Evolutionary conservation across 2,113 vertebrate species (phyloP), one percentile per base, ranked within the genome.

Genomic region (Oryzias curvinotus): DNA sequence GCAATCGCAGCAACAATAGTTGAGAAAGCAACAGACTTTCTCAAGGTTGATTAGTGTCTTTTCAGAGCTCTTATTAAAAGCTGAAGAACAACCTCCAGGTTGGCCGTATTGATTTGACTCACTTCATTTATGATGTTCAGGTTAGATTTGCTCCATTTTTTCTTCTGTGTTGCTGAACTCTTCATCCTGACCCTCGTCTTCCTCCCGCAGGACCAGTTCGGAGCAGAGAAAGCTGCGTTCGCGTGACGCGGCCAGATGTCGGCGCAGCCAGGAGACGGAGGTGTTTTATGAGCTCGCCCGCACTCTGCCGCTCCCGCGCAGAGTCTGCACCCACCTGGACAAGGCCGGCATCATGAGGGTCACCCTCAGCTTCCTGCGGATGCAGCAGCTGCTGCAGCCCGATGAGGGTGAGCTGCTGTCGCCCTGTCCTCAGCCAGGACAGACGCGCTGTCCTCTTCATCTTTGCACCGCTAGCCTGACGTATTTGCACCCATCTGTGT

Each of bases 331-430:
- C 5, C 93, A 96, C 83, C 84, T 97, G 64, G 95, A 97, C 92
- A 96, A 96, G 68, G 94, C 95, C 0, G 94, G 91, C 81, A 94
- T 97, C 89, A 94, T 97, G 92, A 92, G 95, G 60, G 91, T 95
- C 50, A 83, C 93, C 4, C 92, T 97, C 87, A 96, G 95, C 90
- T 94, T 92, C 90, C 87, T 97, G 78, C 88, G 92, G 10, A 90
- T 96, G 86, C 93, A 83, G 21, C 88, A 84, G 52, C 88, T 95
- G 21, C 87, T 95, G 7, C 58, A 64, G 0, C 69, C 88, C 2
- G 90, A 94, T 96, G 28, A 65, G 85, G 15, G 25, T 6, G 43
- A 52, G 36, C 36, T 12, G 36, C 36, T 36, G 36, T 12, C 36
- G 36, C 36, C 3, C 36, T 28, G 26, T 28, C 26, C 5, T 7